phyloP scores from a whole-genome alignment of 2,888 invertebrate genomes.

The Coleophora deauratella region DNA sequence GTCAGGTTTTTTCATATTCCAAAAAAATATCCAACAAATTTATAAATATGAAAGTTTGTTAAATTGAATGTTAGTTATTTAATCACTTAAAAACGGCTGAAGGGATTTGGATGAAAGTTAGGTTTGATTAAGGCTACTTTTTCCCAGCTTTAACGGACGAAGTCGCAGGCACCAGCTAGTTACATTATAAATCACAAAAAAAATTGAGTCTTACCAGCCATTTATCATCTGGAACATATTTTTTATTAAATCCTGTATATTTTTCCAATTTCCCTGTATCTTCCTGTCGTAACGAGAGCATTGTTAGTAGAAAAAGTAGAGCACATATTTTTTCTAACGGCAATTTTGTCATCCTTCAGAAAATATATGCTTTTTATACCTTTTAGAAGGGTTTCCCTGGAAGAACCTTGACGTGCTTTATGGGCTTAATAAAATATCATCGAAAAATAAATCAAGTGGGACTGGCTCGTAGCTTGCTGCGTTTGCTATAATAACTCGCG shows the following conservation, averaged over 20 bases:
- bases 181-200: too few species aligned
- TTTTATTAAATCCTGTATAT: slow-evolving; percentile 15
- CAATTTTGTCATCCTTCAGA: slow-evolving; percentile 37
- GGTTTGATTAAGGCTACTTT: too few species aligned
- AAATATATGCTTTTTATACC: slow-evolving; percentile 37
- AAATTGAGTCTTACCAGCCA: not conserved
- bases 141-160: too few species aligned
- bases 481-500: too few species aligned
- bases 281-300: slow-evolving; percentile 21
- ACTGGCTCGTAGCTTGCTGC: slow-evolving; percentile 15
- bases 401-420: slow-evolving; percentile 47
- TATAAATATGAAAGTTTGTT: too few species aligned
- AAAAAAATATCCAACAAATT: too few species aligned
- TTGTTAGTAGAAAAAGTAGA: slow-evolving; percentile 20
- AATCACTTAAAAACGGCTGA: too few species aligned
- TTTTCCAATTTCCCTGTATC: slow-evolving; percentile 22
- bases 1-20: too few species aligned
- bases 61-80: too few species aligned
- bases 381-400: slow-evolving; percentile 40
- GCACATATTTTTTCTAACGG: slow-evolving; percentile 30
- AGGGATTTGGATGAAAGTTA: too few species aligned
- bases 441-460: slow-evolving; percentile 49
- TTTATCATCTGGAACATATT: not conserved
- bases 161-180: too few species aligned
- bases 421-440: slow-evolving; percentile 55